A percentile compares a stretch with the other conserved stretches of the same genome.
phyloP scores from a whole-genome alignment of 2,797 vertebrate species.

The Neosilurus mollespiculum region DNA sequence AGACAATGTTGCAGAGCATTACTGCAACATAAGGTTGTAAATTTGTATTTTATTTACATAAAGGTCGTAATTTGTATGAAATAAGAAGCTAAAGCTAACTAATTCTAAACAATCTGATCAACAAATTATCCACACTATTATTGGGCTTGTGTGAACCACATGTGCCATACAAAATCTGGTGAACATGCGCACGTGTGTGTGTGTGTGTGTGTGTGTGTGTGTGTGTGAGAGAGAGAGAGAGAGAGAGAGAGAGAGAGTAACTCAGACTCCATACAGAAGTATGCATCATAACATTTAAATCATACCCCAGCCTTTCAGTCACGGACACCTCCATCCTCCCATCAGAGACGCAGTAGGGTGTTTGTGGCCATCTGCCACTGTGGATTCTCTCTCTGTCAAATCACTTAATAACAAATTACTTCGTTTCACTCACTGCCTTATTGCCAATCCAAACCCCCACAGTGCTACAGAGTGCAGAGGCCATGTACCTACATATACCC shows the following conservation, averaged over 20 bases:
- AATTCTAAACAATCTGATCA: background rate
- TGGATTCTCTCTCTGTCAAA: conserved; percentile 7
- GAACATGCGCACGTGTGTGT: background rate
- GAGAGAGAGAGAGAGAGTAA: too few relatives aligned
- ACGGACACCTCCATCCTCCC: background rate
- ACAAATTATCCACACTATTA: background rate
- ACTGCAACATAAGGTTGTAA: too few relatives aligned
- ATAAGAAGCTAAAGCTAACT: background rate
- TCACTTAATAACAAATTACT: conserved; percentile 4
- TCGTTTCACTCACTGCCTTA: background rate
- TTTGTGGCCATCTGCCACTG: background rate
- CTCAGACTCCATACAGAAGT: background rate
- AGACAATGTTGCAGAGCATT: too few relatives aligned
- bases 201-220: background rate
- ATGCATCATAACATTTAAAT: background rate
- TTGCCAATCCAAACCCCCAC: background rate
- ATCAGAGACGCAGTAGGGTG: background rate
- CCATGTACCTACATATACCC: too few relatives aligned
- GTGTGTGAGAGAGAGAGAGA: too few relatives aligned
- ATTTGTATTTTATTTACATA: too few relatives aligned
- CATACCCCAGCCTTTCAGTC: background rate
- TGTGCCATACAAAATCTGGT: background rate
- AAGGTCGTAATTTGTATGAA: too few relatives aligned
- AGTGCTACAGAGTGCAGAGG: background rate
- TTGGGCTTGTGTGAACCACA: background rate